Base-by-base conservation (phyloP, 2,888 invertebrate species). In the Therioaphis trifolii region DNA sequence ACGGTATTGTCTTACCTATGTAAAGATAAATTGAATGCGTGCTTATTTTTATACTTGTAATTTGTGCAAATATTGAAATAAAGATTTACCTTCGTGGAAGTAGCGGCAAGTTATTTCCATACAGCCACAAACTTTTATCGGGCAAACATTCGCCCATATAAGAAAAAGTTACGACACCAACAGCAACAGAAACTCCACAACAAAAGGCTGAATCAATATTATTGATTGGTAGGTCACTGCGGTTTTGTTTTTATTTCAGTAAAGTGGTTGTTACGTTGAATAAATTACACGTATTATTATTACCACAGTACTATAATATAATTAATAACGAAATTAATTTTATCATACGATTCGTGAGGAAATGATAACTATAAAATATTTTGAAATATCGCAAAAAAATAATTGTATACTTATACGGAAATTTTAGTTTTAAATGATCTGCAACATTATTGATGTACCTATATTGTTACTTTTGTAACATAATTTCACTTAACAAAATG, bases 61-160 rank as follows among this genome's bases (percentile, higher is more conserved):
- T 24, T 5, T 1, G 43, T 72, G 29, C 29, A 52, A 40, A 24
- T 58, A 35, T 52, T 24, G 27, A 75, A 66, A 72, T 71, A 79
- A 71, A 21, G 0, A 40, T 9, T 89, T 90, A 95, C 95, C 95
- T 93, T 89, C 95, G 92, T 86, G 95, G 94, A 88, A 95, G 89
- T 87, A 95, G 91, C 88, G 95, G 95, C 89, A 95, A 92, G 90
- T 95, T 95, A 91, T 94, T 95, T 89, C 95, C 95, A 90, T 95
- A 94, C 90, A 95, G 93, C 95, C 95, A 95, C 89, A 95, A 91
- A 91, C 94, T 94, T 90, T 94, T 94, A 91, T 95, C 95, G 91
- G 93, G 94, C 90, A 95, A 93, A 95, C 95, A 95, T 95, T 93
- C 95, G 94, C 95, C 95, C 95, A 95, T 95, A 66, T 66, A 35